phyloP scores from a whole-genome alignment of 2,888 invertebrate species.

The Cyaniris semiargus region DNA sequence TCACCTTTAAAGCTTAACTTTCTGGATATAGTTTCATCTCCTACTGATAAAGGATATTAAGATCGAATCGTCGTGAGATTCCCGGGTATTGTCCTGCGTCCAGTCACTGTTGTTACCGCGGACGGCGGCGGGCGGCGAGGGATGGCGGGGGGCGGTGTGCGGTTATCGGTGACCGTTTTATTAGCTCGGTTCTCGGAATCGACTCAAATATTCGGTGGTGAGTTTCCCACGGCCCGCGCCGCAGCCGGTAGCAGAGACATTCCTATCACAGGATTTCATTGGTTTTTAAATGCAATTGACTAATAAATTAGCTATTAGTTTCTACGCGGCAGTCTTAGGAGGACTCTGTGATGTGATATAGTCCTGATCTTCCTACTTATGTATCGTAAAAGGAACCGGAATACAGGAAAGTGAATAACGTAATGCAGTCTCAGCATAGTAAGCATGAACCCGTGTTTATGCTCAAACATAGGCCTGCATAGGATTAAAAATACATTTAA shows the following conservation, averaged over 20 bases:
- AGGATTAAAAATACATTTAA: too few species aligned
- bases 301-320: not conserved
- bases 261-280: not conserved
- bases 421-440: too few species aligned
- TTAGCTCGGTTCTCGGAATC: constrained; percentile 16
- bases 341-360: not conserved
- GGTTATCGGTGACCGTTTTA: constrained; percentile 13
- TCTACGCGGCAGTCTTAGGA: not conserved
- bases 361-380: too few species aligned
- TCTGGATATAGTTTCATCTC: too few species aligned
- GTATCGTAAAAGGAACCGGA: too few species aligned
- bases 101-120: not conserved
- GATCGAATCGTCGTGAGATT: not conserved
- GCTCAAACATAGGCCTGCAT: too few species aligned
- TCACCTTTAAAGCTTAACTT: too few species aligned
- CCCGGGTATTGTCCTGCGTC: not conserved
- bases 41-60: not conserved
- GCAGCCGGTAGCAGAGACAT: not conserved
- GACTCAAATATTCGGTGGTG: not conserved
- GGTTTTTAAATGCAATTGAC: not conserved
- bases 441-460: too few species aligned
- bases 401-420: too few species aligned
- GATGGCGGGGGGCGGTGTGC: not conserved
- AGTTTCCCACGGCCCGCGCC: constrained; percentile 8
- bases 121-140: not conserved